Conservation (phyloP, 2,888 invertebrate genomes). For the Tiphia femorata region DNA sequence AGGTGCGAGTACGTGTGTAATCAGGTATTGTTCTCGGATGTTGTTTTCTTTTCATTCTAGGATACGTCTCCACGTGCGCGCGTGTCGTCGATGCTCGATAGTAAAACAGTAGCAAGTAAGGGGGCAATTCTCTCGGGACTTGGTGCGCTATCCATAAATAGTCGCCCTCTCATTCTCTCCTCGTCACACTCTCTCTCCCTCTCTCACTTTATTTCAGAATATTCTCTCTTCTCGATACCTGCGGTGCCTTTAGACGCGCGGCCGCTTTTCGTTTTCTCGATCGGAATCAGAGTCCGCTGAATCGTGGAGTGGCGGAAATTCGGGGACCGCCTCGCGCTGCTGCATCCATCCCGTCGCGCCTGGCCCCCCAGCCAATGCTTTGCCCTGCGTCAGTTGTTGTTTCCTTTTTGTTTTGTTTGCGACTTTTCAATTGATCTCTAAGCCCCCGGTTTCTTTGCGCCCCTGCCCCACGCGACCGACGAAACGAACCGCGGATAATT, state of each 20-base stretch:
- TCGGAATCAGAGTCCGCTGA: constrained; percentile 67
- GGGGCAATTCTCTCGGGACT: background rate
- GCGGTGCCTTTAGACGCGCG: constrained; percentile 59
- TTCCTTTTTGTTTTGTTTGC: constrained; percentile 41
- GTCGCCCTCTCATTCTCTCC: background rate
- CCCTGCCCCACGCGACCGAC: background rate
- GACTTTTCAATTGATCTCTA: constrained; percentile 45
- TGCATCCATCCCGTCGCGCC: constrained; percentile 69
- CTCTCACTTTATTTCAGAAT: constrained; percentile 9
- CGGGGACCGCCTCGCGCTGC: constrained; percentile 68
- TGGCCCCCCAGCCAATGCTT: constrained; percentile 66
- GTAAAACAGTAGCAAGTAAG: too few relatives aligned
- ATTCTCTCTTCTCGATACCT: background rate
- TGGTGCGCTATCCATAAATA: constrained; percentile 4
- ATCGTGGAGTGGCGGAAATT: constrained; percentile 69
- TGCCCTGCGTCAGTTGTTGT: constrained; percentile 65
- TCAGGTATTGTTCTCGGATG: too few relatives aligned
- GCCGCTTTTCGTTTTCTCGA: constrained; percentile 66
- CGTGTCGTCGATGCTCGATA: too few relatives aligned
- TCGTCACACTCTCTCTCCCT: background rate
- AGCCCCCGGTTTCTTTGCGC: constrained; percentile 44
- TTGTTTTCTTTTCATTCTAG: too few relatives aligned
- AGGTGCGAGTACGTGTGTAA: constrained; percentile 17
- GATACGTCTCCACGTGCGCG: too few relatives aligned
- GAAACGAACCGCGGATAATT: background rate